Evolutionary conservation across 2,888 invertebrate species (phyloP).

Genomic region (Leptopilina syphax): DNA sequence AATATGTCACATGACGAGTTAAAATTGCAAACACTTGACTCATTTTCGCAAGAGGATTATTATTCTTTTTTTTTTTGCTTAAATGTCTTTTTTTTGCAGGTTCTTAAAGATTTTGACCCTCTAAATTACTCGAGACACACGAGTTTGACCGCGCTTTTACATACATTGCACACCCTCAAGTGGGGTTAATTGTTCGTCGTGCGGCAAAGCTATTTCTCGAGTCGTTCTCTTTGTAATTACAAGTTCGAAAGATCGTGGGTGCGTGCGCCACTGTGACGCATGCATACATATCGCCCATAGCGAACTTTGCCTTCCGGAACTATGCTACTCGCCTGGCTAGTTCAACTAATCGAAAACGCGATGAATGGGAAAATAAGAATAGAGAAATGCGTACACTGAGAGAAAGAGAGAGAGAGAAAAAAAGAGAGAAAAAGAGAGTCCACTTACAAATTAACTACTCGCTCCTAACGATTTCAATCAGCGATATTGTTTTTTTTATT

Average conservation of each 20-base stretch:
- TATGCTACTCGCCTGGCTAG: constrained; percentile 65
- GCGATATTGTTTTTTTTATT: no score
- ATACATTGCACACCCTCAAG: constrained; percentile 51
- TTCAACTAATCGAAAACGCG: constrained; percentile 65
- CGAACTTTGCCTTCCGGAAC: constrained; percentile 66
- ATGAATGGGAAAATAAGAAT: constrained; percentile 48
- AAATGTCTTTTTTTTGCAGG: background rate
- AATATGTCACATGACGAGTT: constrained; percentile 1
- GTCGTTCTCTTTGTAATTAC: constrained; percentile 60
- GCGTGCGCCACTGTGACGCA: constrained; percentile 61
- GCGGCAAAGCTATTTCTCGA: constrained; percentile 52
- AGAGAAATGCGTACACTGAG: background rate
- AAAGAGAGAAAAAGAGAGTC: background rate
- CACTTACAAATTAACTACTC: background rate
- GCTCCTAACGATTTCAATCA: no score
- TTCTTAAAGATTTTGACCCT: constrained; percentile 15
- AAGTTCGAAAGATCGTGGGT: constrained; percentile 66
- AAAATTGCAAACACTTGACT: constrained; percentile 28
- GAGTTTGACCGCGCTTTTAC: constrained; percentile 35
- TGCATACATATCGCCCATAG: constrained; percentile 54
- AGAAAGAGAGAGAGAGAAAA: background rate
- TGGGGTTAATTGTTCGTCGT: constrained; percentile 57
- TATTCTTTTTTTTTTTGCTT: background rate
- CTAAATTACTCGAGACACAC: background rate
- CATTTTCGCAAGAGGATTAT: background rate